phyloP scores from a whole-genome alignment of 1,140 invertebrate species.

The Drosophila truncata region DNA sequence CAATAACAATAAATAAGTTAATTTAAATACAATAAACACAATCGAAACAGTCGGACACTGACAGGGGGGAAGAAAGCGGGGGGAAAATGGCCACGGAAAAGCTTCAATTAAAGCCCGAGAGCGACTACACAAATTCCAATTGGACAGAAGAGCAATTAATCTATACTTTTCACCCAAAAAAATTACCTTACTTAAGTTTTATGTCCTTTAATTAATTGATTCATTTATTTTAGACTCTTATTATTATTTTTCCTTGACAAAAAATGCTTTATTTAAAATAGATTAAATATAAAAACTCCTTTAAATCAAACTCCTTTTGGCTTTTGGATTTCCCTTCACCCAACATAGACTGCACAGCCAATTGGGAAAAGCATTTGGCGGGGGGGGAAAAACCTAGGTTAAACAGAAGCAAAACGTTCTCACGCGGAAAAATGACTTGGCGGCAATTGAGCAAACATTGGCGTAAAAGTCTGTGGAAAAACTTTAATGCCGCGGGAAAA shows the following conservation, averaged over 20 bases:
- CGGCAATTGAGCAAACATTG: slow-evolving; percentile 22
- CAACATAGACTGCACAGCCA: background rate
- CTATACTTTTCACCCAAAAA: background rate
- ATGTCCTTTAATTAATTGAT: background rate
- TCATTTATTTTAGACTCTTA: background rate
- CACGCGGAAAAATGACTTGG: slow-evolving; percentile 47
- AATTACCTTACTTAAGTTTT: background rate
- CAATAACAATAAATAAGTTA: slow-evolving; percentile 82
- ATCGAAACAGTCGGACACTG: slow-evolving; percentile 51
- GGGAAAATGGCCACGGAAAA: background rate
- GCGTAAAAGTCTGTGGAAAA: slow-evolving; percentile 1
- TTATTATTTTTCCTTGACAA: too few species aligned
- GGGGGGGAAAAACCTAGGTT: slow-evolving; percentile 15
- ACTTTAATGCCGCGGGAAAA: slow-evolving; percentile 1
- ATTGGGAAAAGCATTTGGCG: slow-evolving; percentile 3
- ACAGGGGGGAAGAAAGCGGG: background rate
- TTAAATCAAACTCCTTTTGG: too few species aligned
- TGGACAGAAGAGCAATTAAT: slow-evolving; percentile 14
- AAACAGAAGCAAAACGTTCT: slow-evolving; percentile 17
- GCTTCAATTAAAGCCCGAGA: slow-evolving; percentile 9
- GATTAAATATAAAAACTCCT: background rate
- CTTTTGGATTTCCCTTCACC: background rate
- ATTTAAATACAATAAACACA: slow-evolving; percentile 83
- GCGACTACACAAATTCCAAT: slow-evolving; percentile 19
- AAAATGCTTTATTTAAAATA: background rate